Conservation (phyloP, 1,140 invertebrate genomes). For the Acromyrmex charruanus region DNA sequence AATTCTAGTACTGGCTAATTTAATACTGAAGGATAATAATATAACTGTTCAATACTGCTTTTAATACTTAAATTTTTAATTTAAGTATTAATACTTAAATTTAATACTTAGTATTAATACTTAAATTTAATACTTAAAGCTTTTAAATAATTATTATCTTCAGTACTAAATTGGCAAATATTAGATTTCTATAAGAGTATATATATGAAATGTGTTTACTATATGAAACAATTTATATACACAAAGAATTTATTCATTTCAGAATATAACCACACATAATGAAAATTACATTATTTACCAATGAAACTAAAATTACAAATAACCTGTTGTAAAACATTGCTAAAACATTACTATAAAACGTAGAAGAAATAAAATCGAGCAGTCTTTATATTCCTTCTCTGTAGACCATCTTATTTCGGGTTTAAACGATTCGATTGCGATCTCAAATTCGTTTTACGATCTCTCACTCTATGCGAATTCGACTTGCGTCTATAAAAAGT, state of each 20-base stretch:
- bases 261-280: background rate
- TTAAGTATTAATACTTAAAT: too few species aligned
- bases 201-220: too few species aligned
- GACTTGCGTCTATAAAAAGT: slow-evolving; percentile 23
- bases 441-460: slow-evolving; percentile 36
- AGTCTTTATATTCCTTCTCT: background rate
- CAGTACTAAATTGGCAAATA: too few species aligned
- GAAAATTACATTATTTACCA: background rate
- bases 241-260: background rate
- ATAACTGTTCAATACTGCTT: too few species aligned
- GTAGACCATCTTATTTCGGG: background rate
- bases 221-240: background rate
- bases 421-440: slow-evolving; percentile 25
- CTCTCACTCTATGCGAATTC: slow-evolving; percentile 14
- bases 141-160: too few species aligned
- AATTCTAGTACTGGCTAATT: too few species aligned
- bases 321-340: background rate
- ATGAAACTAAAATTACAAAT: background rate
- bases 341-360: background rate
- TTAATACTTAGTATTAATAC: too few species aligned
- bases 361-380: background rate
- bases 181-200: too few species aligned
- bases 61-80: too few species aligned
- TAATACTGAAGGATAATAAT: too few species aligned
- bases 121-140: too few species aligned